Evolutionary conservation across 35 echinoderm and acorn worm species (phyloP), one percentile per base, ranked within the genome.

Genomic region (Strongylocentrotus purpuratus): DNA sequence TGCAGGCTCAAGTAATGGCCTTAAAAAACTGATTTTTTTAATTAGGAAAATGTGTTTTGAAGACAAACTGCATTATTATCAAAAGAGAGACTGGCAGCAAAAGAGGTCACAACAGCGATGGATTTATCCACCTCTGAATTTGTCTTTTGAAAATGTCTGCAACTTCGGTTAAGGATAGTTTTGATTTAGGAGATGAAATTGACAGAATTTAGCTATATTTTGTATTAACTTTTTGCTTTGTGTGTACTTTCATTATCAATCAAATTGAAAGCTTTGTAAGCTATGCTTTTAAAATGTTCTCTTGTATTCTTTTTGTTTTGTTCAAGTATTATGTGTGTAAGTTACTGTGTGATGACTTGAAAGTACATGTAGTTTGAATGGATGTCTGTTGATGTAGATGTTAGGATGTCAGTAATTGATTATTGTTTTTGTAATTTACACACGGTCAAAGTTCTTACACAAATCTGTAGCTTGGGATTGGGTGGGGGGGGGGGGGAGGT

Each of bases 191-290:
- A 71, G 65, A 78, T 6, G 25, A 78, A n/a, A 78, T 78, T 78
- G 65, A 55, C 9, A 55, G 50, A 15, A 55, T 15, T 55, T 11
- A 55, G 18, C 18, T n/a, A 78, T 78, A n/a, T n/a, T 28, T 78
- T 78, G 28, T 78, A 18, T 78, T 78, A 18, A 78, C n/a, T 28
- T 78, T 78, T 22, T 78, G 65, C 65, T 78, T 78, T 78, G 22
- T 78, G 4, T 78, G 65, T 78, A 78, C 65, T 78, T 78, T 55
- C 50, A 55, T 55, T 78, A n/a, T 78, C 65, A 78, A 78, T 78
- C 65, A 78, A 78, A 78, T 78, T 78, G 65, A 78, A 78, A 78
- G 65, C 65, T 78, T 78, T 78, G 65, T 78, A 78, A 78, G 65
- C 65, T 78, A 78, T 78, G 65, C 65, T 78, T 78, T 78, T 78